Evolutionary conservation across 1,140 invertebrate species (phyloP).

Genomic region (Drosophila pallidifrons): DNA sequence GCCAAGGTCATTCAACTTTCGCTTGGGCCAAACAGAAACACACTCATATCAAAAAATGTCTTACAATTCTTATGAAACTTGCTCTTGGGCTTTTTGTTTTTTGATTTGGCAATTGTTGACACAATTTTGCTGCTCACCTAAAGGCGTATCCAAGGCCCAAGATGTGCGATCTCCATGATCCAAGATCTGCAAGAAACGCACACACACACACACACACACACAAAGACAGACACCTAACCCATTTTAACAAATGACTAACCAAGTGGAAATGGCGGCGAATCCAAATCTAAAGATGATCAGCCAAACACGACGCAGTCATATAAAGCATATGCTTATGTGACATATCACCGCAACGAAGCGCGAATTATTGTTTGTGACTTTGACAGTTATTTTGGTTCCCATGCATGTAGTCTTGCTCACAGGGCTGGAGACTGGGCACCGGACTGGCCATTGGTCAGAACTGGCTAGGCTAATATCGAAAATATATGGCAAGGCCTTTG

Average conservation of each 20-base stretch:
- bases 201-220: too few species aligned
- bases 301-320: slow-evolving; percentile 37
- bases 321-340: slow-evolving; percentile 1
- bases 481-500: slow-evolving; percentile 45
- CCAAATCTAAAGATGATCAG: slow-evolving; percentile 50
- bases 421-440: slow-evolving; percentile 5
- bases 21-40: slow-evolving; percentile 11
- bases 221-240: slow-evolving; percentile 1
- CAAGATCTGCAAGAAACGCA: slow-evolving; percentile 12
- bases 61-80: slow-evolving; percentile 29
- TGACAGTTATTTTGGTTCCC: slow-evolving; percentile 31
- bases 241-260: slow-evolving; percentile 77
- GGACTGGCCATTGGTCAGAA: slow-evolving; percentile 25
- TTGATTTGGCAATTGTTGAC: slow-evolving; percentile 69
- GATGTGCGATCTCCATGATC: slow-evolving; percentile 16
- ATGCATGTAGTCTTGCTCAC: slow-evolving; percentile 3
- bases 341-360: slow-evolving; percentile 41
- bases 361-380: slow-evolving; percentile 53
- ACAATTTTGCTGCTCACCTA: slow-evolving; percentile 64
- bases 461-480: slow-evolving; percentile 14
- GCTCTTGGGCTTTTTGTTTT: neutral
- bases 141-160: slow-evolving; percentile 54
- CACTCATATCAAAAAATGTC: neutral
- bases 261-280: slow-evolving; percentile 67
- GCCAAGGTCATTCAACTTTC: slow-evolving; percentile 66